Evolutionary conservation across 1,140 invertebrate genomes (phyloP).

Genomic region (Macrocentrus cingulum): DNA sequence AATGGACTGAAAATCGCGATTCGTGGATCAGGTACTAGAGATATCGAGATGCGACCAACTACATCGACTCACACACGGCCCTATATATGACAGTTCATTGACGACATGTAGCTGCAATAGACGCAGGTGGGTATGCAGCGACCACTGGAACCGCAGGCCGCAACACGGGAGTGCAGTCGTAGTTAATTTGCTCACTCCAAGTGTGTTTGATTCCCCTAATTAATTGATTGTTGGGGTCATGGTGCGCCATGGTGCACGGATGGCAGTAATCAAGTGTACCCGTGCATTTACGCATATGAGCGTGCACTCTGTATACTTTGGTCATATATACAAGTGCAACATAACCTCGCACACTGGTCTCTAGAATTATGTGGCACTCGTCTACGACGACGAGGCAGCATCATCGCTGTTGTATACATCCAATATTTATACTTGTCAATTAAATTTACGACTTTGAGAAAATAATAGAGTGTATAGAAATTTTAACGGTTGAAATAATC

Average conservation of each 20-base stretch:
- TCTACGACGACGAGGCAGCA: no score
- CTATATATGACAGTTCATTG: neutral
- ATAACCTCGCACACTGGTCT: conserved; percentile 2
- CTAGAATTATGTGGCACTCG: conserved; percentile 20
- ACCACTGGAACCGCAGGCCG: conserved; percentile 45
- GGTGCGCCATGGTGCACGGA: conserved; percentile 41
- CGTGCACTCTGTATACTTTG: neutral
- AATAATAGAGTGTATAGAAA: no score
- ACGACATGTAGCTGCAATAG: conserved; percentile 15
- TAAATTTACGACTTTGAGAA: no score
- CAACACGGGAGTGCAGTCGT: conserved; percentile 53
- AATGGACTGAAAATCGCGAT: no score
- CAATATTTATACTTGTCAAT: no score
- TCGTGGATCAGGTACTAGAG: neutral
- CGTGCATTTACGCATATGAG: conserved; percentile 34
- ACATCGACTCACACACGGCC: no score
- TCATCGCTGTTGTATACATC: no score
- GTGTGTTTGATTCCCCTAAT: conserved; percentile 61
- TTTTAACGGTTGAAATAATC: no score
- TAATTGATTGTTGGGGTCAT: conserved; percentile 57
- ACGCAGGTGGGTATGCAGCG: conserved; percentile 21
- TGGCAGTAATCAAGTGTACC: conserved; percentile 51
- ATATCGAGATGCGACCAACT: neutral
- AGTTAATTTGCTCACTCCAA: conserved; percentile 60
- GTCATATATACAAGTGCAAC: conserved; percentile 1